Evolutionary conservation across 2,888 invertebrate genomes (phyloP).

Genomic region (Autographa pulchrina): DNA sequence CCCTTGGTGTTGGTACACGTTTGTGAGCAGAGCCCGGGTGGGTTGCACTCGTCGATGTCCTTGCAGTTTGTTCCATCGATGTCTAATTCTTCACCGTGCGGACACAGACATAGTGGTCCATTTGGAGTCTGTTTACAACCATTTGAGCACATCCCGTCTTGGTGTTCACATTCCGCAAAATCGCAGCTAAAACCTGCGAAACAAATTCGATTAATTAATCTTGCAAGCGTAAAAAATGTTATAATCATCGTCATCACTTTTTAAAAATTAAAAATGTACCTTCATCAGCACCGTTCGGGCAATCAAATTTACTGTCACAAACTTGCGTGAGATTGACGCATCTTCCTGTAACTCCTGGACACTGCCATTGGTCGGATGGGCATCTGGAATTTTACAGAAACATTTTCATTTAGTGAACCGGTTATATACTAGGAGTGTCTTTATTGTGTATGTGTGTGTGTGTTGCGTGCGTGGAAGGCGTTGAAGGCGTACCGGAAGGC

Average conservation of each 20-base stretch:
- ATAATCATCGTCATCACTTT: neutral
- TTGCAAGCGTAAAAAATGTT: accelerated
- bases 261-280: slow-evolving; percentile 82
- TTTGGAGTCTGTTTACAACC: slow-evolving; percentile 95
- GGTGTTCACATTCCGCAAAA: slow-evolving; percentile 93
- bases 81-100: slow-evolving; percentile 94
- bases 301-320: slow-evolving; percentile 96
- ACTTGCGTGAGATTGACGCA: slow-evolving; percentile 97
- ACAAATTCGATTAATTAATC: slow-evolving; percentile 10
- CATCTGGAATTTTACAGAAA: slow-evolving; percentile 85
- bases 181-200: slow-evolving; percentile 93
- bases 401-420: neutral
- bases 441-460: too few relatives aligned
- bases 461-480: neutral
- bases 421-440: neutral
- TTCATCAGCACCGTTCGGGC: slow-evolving; percentile 98
- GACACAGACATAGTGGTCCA: slow-evolving; percentile 97
- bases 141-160: slow-evolving; percentile 94
- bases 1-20: slow-evolving; percentile 96
- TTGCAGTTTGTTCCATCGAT: slow-evolving; percentile 92
- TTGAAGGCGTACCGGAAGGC: slow-evolving; percentile 86
- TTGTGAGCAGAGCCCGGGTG: slow-evolving; percentile 97
- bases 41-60: slow-evolving; percentile 96
- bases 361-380: slow-evolving; percentile 94
- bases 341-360: slow-evolving; percentile 93